Evolutionary conservation across 92 coral and sea anemone species (phyloP), one percentile per base, ranked within the genome.

Genomic region (Zoanthus solanderi): DNA sequence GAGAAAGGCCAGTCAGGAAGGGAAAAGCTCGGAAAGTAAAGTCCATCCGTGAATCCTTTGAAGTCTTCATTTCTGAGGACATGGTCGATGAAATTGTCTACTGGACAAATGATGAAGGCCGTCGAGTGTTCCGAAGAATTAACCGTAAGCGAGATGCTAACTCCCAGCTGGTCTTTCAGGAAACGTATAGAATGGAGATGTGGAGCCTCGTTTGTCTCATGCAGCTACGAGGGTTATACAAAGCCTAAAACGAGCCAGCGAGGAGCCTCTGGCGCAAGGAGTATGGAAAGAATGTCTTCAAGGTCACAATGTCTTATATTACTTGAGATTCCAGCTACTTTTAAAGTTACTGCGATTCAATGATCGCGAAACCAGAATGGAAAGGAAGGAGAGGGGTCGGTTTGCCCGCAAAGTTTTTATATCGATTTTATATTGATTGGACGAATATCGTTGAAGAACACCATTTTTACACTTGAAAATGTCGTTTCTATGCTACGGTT

Each of bases 1-100:
- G 80, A 76, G 65, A 76, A 76, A 52, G 11, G 2, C n/a, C 80
- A 28, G 80, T 63, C 65, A 76, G 80, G 80, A 52, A 76, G 80
- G 80, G 66, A 76, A 52, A 76, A 52, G 65, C 80, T 9, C 80
- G 45, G 66, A 44, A 76, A 52, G 80, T 76, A 13, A 76, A 50
- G n/a, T 76, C 80, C 1, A 76, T 52, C 45, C 80, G 44, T 2
- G 63, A 75, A 2, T 48, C 63, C 60, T 75, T 75, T 75, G 61
- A 75, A 48, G 32, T 75, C 17, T 46, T 75, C 17, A 17, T 75
- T 23, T 48, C 79, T 23, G 63, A 75, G 44, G 63, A 75, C 17
- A 47, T 75, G 44, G 11, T 75, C 6, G 61, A 47, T 50, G 79
- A 75, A 23, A 48, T 52, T 52, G 79, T 75, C 45, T 0, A 50